These are phyloP conservation scores for Thymallus thymallus DNA, from an alignment of 2,113 vertebrate genomes.

Conservation along the genomic window DNA sequence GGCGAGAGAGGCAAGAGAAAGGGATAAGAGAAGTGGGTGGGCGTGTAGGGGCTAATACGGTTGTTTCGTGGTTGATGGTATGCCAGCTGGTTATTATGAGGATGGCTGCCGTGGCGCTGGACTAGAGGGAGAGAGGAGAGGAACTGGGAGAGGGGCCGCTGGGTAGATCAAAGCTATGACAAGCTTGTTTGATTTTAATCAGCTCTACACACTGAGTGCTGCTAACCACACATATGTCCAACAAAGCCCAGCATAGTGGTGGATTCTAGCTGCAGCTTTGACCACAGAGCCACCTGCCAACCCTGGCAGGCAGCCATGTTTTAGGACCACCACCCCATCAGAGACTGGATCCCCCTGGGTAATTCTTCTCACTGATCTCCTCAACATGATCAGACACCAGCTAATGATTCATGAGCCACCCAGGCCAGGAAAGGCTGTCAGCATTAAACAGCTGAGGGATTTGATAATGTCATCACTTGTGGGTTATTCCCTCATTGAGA, in stretches of 20 bases:
- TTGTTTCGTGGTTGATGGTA: slow-evolving; percentile 18
- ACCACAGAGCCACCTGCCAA: slow-evolving; percentile 28
- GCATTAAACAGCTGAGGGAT: slow-evolving; percentile 25
- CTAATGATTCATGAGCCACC: slow-evolving; percentile 57
- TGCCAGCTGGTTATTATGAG: slow-evolving; percentile 28
- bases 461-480: slow-evolving; percentile 55
- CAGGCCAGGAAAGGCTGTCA: slow-evolving; percentile 43
- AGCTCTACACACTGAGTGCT: slow-evolving; percentile 33
- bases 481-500: slow-evolving; percentile 34
- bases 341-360: slow-evolving; percentile 40
- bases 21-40: slow-evolving; percentile 24
- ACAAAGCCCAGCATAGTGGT: slow-evolving; percentile 30
- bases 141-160: background rate
- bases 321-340: slow-evolving; percentile 66
- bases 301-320: slow-evolving; percentile 32
- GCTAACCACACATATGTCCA: slow-evolving; percentile 46
- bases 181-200: slow-evolving; percentile 47
- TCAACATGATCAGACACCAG: slow-evolving; percentile 50
- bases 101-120: slow-evolving; percentile 18
- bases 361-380: slow-evolving; percentile 13
- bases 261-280: slow-evolving; percentile 40
- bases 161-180: slow-evolving; percentile 53
- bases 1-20: slow-evolving; percentile 24
- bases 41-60: slow-evolving; percentile 24
- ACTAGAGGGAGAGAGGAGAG: slow-evolving; percentile 4